Percentiles rank a stretch among this genome's conserved stretches.
phyloP scores from a whole-genome alignment of 2,797 vertebrate genomes.

The Selene dorsalis region DNA sequence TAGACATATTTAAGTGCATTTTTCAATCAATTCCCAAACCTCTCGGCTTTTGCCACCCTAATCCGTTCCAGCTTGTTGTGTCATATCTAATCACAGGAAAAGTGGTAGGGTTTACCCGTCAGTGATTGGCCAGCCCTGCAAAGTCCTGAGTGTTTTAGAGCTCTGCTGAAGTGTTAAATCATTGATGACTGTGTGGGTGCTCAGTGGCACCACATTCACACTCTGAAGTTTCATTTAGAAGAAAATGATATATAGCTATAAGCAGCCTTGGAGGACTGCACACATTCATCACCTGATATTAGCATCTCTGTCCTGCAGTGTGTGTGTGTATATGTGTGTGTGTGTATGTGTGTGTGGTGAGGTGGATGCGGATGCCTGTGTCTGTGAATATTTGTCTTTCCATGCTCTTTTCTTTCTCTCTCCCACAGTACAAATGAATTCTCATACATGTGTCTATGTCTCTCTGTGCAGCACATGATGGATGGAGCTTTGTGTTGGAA shows the following conservation, averaged over 20 bases:
- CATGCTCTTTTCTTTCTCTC: not conserved
- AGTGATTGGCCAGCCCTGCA: conserved; percentile 49
- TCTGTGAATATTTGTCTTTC: conserved; percentile 33
- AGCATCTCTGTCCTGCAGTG: conserved; percentile 64
- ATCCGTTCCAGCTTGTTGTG: conserved; percentile 47
- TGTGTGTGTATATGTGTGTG: conserved; percentile 45
- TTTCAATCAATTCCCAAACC: conserved; percentile 53
- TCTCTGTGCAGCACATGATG: conserved; percentile 15
- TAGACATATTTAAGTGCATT: conserved; percentile 28
- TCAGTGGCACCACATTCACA: conserved; percentile 62
- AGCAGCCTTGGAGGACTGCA: conserved; percentile 75
- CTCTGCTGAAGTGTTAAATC: conserved; percentile 72
- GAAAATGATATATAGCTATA: conserved; percentile 75
- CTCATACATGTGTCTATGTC: not conserved
- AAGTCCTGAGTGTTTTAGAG: conserved; percentile 65
- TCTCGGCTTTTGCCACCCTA: conserved; percentile 30
- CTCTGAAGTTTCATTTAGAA: conserved; percentile 79
- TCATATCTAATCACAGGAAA: conserved; percentile 55
- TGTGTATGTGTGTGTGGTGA: conserved; percentile 35
- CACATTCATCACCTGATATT: conserved; percentile 80
- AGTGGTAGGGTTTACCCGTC: conserved; percentile 39
- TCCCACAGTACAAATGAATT: not conserved
- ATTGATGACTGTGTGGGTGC: conserved; percentile 69
- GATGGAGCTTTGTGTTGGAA: conserved; percentile 18
- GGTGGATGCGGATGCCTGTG: conserved; percentile 27